Evolutionary conservation across 2,113 vertebrate species (phyloP).

Genomic region (Monarcha castaneiventris): DNA sequence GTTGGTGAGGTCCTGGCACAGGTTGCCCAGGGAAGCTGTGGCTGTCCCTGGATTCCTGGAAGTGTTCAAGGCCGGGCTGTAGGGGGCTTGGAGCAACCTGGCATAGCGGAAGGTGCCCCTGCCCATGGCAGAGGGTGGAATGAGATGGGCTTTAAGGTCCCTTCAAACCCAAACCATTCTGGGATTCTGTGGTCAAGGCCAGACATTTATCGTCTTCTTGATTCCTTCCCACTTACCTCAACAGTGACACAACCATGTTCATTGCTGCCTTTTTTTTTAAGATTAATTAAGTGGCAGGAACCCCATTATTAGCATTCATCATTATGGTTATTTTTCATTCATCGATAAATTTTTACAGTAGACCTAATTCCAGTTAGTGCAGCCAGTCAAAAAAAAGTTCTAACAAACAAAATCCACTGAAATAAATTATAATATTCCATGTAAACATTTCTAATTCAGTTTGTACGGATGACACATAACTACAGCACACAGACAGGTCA

Average conservation of each 20-base stretch:
- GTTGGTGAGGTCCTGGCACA: neutral
- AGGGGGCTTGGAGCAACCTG: rapidly evolving
- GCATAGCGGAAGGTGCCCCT: neutral
- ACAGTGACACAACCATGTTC: neutral
- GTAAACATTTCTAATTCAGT: neutral
- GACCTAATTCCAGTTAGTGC: neutral
- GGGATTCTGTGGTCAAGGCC: neutral
- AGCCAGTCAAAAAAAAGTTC: neutral
- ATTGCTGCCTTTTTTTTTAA: neutral
- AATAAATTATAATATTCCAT: neutral
- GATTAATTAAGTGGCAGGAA: neutral
- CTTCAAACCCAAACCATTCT: neutral
- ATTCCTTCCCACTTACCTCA: neutral
- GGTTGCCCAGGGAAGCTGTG: neutral
- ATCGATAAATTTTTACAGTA: neutral
- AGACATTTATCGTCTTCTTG: neutral
- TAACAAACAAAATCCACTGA: neutral
- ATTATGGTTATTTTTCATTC: neutral
- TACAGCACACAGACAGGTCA: neutral
- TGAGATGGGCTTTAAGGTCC: neutral
- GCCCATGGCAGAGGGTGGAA: neutral
- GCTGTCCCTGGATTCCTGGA: neutral
- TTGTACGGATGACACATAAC: neutral
- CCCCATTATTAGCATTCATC: neutral
- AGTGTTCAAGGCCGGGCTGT: neutral